Evolutionary conservation across 2,797 vertebrate species (phyloP), one percentile per base, ranked within the genome.

Genomic region (Eurystomus glaucurus): DNA sequence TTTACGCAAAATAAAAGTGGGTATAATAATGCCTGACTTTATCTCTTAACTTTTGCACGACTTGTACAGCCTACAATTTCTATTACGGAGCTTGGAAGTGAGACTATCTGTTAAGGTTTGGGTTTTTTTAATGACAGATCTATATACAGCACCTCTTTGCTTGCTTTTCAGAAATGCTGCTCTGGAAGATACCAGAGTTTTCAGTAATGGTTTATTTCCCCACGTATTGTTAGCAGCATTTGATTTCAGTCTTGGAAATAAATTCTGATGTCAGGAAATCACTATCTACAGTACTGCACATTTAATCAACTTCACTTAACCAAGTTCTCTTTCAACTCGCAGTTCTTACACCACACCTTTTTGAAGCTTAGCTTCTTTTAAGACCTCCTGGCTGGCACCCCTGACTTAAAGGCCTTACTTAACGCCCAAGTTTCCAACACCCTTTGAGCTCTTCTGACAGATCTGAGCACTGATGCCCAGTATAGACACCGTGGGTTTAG

Each of bases 1-100:
- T 93, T 96, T 91, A 97, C 16, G 98, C 97, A 91, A 98, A 98
- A 97, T 87, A 97, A 97, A 98, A 95, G 92, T 50, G 95, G 82
- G 80, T 96, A 94, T 75, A 95, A 86, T 64, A 97, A 93, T 4
- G 48, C 91, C 84, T 95, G 90, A 52, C 81, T 95, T 91, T 61
- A 80, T 85, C 82, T 93, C 71, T 43, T 93, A 76, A 74, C 33
- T 61, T 35, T 21, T 96, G 65, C 52, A 88, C 26, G 39, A 29
- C 3, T 37, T 2, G 8, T 37, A 74, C 7, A 37, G 18, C 35
- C 46, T 68, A 37, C 41, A 33, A 12, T 64, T 80, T 65, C 33
- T 60, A 29, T 69, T 48, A 37, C 11, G 45, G 16, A 86, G n/a
- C 45, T 17, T 22, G 7, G 46, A 87, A 81, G 25, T 46, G 39